Conservation (phyloP, 2,888 invertebrate species). For the Palloptera scutellata region DNA sequence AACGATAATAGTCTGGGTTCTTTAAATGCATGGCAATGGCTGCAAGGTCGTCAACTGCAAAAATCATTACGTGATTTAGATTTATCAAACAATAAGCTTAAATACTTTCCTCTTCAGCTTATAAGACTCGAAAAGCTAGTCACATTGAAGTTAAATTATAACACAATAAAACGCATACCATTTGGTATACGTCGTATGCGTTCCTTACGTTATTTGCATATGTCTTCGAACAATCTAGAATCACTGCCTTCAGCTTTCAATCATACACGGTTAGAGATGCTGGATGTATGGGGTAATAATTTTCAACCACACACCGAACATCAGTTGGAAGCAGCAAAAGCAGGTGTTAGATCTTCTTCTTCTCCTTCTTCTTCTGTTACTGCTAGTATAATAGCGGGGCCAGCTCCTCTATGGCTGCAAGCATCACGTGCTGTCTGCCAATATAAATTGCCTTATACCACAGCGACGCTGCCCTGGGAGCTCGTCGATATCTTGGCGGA, state of each 20-base stretch:
- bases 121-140: constrained; percentile 71
- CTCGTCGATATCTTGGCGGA: constrained; percentile 57
- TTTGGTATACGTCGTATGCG: constrained; percentile 70
- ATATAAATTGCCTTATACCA: constrained; percentile 48
- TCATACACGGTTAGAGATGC: constrained; percentile 51
- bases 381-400: neutral
- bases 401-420: constrained; percentile 53
- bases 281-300: constrained; percentile 61
- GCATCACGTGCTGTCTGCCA: constrained; percentile 51
- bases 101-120: constrained; percentile 70
- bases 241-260: constrained; percentile 60
- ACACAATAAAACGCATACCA: constrained; percentile 70
- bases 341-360: neutral
- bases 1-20: constrained; percentile 73
- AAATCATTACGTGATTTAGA: constrained; percentile 70
- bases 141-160: constrained; percentile 72
- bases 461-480: constrained; percentile 51
- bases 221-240: constrained; percentile 56
- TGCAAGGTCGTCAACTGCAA: constrained; percentile 67
- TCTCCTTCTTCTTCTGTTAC: constrained; percentile 1
- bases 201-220: constrained; percentile 54
- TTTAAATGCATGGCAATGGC: constrained; percentile 69
- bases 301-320: constrained; percentile 45
- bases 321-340: constrained; percentile 11
- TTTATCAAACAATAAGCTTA: constrained; percentile 71